Conservation (phyloP, 2,888 invertebrate species). For the Pollenia angustigena region DNA sequence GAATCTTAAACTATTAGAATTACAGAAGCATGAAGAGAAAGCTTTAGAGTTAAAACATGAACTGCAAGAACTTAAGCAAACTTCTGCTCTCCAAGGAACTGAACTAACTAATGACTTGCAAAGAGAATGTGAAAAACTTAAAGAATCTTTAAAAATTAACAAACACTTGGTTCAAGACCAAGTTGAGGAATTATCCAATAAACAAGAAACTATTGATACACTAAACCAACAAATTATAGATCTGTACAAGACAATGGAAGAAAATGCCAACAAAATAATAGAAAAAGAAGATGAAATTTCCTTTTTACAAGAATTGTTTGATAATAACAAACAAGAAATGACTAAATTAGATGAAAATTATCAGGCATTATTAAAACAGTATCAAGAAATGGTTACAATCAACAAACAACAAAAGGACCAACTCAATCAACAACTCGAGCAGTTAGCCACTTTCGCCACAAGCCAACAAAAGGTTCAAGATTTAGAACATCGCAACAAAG, state of each 20-base stretch:
- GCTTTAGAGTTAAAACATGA: conserved; percentile 84
- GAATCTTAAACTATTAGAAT: conserved; percentile 76
- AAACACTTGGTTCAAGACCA: conserved; percentile 79
- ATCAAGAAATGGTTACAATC: conserved; percentile 83
- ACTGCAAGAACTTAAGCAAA: conserved; percentile 85
- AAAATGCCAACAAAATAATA: conserved; percentile 85
- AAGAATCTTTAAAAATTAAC: conserved; percentile 81
- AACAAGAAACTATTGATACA: conserved; percentile 87
- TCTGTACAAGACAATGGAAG: conserved; percentile 86
- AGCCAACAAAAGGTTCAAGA: conserved; percentile 75
- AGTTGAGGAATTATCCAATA: conserved; percentile 84
- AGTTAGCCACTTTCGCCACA: not conserved
- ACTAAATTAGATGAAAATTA: conserved; percentile 84
- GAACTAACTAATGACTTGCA: conserved; percentile 76
- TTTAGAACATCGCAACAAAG: conserved; percentile 87
- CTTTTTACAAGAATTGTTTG: conserved; percentile 83
- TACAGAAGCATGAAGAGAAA: conserved; percentile 81
- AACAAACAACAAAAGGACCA: conserved; percentile 75
- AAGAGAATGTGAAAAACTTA: conserved; percentile 78
- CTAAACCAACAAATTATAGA: conserved; percentile 86
- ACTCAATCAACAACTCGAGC: conserved; percentile 77
- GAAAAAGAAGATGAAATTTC: conserved; percentile 85
- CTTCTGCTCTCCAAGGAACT: conserved; percentile 81
- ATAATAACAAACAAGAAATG: conserved; percentile 84
- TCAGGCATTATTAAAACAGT: conserved; percentile 79